Evolutionary conservation across 2,797 vertebrate genomes (phyloP).

Genomic region (Myripristis jacobus): DNA sequence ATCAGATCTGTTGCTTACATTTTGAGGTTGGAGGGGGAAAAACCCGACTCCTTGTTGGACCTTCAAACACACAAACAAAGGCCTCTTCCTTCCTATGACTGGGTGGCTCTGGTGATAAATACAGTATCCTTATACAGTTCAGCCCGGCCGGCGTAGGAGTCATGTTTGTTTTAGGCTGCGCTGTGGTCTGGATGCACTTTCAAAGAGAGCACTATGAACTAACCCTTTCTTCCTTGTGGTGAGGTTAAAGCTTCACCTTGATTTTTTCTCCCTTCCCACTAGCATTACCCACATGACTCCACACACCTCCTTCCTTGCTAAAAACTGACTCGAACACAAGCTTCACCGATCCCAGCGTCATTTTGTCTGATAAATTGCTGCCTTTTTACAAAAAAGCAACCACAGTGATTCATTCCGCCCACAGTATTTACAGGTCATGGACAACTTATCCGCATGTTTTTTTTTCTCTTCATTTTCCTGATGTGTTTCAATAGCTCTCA

Average conservation of each 20-base stretch:
- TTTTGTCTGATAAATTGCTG: constrained; percentile 56
- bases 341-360: constrained; percentile 42
- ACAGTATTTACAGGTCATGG: constrained; percentile 58
- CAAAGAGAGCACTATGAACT: constrained; percentile 63
- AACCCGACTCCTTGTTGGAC: constrained; percentile 55
- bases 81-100: constrained; percentile 57
- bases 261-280: constrained; percentile 51
- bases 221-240: constrained; percentile 59
- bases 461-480: background rate
- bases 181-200: constrained; percentile 69
- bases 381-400: constrained; percentile 51
- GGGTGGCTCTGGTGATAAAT: constrained; percentile 61
- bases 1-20: constrained; percentile 48
- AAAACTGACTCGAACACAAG: constrained; percentile 30
- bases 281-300: constrained; percentile 46
- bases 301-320: constrained; percentile 58
- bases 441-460: constrained; percentile 36
- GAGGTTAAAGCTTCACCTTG: constrained; percentile 63
- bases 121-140: constrained; percentile 53
- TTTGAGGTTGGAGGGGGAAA: constrained; percentile 43
- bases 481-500: constrained; percentile 38
- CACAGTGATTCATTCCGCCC: constrained; percentile 70
- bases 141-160: constrained; percentile 65
- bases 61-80: constrained; percentile 46
- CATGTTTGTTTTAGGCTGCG: constrained; percentile 59